Evolutionary conservation across 2,113 vertebrate genomes (phyloP), one percentile per base, ranked within the genome.

Genomic region (Eleginops maclovinus): DNA sequence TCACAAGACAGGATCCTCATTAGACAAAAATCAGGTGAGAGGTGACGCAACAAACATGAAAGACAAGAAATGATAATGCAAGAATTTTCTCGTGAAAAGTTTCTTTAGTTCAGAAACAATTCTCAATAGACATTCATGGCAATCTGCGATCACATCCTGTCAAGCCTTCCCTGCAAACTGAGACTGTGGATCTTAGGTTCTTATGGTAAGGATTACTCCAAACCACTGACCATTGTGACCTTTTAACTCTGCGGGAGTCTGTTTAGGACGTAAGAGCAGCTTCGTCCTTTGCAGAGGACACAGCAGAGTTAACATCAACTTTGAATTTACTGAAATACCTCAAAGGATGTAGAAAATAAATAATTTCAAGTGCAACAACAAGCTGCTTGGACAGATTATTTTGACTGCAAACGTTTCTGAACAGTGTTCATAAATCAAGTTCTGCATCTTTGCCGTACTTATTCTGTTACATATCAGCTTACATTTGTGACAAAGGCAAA

Each of bases 1-100:
- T 90, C 90, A 93, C 77, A 78, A 81, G 68, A 90, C 54, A 41
- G 24, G 65, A 80, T 31, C 28, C 71, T 50, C 46, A 55, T 31
- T 61, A 65, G 75, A 8, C 5, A 36, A 36, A 36, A 36, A 36
- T 36, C 31, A 36, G 7, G 7, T 36, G 31, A 36, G 31, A 22
- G 9, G 7, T 19, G 11, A 17, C 6, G 22, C 22, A 21, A 4
- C 4, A 3, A 50, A 4, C 22, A 46, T 36, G n/a, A n/a, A n/a
- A n/a, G n/a, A n/a, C n/a, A n/a, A 0, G 36, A 28, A 15, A 11
- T 15, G 21, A 21, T 44, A 62, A 62, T 17, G 8, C 6, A 26
- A 54, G 22, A 26, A 4, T 17, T 13, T 43, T 16, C n/a, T n/a
- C n/a, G n/a, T n/a, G n/a, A n/a, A n/a, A n/a, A n/a, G n/a, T n/a